Evolutionary conservation across 2,797 vertebrate genomes (phyloP).

Genomic region (Odontamblyopus lacepedii): DNA sequence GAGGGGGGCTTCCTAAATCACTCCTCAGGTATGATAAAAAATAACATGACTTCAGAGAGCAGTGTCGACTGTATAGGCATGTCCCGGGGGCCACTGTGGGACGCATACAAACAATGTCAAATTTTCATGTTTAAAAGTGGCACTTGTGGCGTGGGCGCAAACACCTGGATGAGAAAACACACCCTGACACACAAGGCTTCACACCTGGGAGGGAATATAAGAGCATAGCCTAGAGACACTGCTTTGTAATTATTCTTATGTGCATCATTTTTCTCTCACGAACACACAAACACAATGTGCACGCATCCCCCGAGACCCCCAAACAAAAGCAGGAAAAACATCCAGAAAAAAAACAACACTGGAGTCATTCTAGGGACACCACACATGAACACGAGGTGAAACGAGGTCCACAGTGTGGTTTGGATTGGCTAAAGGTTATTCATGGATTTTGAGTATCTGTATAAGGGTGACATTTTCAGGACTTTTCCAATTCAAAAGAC

Average conservation of each 20-base stretch:
- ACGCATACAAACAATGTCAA: constrained; percentile 50
- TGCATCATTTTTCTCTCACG: constrained; percentile 32
- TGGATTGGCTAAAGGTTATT: too few species aligned
- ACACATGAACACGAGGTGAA: not conserved
- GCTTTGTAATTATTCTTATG: constrained; percentile 61
- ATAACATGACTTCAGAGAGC: constrained; percentile 50
- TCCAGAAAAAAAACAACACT: constrained; percentile 39
- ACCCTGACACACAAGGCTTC: constrained; percentile 26
- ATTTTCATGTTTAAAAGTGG: constrained; percentile 30
- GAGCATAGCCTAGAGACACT: constrained; percentile 23
- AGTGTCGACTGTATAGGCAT: constrained; percentile 24
- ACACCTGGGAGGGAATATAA: constrained; percentile 55
- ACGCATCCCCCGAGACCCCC: constrained; percentile 9
- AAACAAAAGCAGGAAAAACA: constrained; percentile 64
- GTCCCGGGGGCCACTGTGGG: constrained; percentile 16
- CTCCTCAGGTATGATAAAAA: constrained; percentile 51
- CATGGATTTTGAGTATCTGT: too few species aligned
- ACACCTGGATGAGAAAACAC: constrained; percentile 63
- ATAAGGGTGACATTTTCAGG: too few species aligned
- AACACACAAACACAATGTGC: constrained; percentile 14
- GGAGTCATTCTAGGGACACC: not conserved
- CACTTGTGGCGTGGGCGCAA: constrained; percentile 13
- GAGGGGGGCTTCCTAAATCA: constrained; percentile 42
- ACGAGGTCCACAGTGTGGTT: constrained; percentile 1
- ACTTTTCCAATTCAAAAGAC: too few species aligned